Evolutionary conservation across 2,113 vertebrate genomes (phyloP), one percentile per base, ranked within the genome.

Genomic region (Vimba vimba): DNA sequence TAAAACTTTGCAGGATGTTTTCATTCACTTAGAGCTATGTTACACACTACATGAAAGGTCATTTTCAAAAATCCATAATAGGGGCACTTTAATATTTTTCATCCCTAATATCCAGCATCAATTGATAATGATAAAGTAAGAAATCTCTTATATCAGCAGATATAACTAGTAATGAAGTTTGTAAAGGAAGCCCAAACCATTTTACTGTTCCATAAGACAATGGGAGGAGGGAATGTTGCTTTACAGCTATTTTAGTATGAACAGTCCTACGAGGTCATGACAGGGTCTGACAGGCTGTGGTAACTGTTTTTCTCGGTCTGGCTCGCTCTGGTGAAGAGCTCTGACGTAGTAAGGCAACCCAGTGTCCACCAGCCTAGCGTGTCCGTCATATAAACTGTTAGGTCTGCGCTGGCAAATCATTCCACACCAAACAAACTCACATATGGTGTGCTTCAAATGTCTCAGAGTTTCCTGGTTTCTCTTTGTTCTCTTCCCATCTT

Each of bases 401-500:
- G 83, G 86, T 85, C 86, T 79, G 55, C 25, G 50, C 52, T 66
- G 60, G 84, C 69, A 84, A 66, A 83, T 82, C 73, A 82, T 75
- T 47, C 71, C 76, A 81, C 30, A 39, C 66, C 74, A 82, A 88
- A 91, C 89, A 91, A 90, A 92, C 91, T 91, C 93, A 91, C 93
- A 93, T 89, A 91, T 91, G 88, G 85, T 68, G 66, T 82, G 89
- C 91, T 89, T 89, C 86, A 85, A 86, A 91, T 84, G 86, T 88
- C 91, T 93, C 93, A 94, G 91, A 94, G 89, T 93, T 94, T 94
- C 92, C 73, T 92, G 88, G 87, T 86, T 83, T 64, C 43, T 36
- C 87, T 90, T 88, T 77, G 23, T 87, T 89, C 89, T 78, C 82
- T 90, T 90, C 92, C 93, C 86, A 92, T 89, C 79, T 39, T 55